Percentiles rank a stretch among this genome's conserved stretches.
These are phyloP conservation scores for Neolamprologus kungweensis DNA, from an alignment of 2,113 vertebrate genomes.

Conservation along the genomic window DNA sequence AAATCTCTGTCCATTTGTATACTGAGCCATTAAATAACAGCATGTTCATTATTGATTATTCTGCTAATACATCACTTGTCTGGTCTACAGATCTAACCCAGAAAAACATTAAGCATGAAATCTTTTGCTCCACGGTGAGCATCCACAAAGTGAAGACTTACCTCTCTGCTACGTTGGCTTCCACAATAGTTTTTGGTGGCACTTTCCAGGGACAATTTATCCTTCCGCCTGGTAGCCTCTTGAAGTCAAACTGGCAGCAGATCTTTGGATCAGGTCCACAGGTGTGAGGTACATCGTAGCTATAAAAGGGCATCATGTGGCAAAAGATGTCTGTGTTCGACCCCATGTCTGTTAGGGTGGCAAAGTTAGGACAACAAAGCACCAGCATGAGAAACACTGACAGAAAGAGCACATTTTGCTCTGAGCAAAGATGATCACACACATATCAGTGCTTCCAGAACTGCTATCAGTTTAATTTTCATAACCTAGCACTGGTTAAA, in stretches of 20 bases:
- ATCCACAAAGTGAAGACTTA: slow-evolving; percentile 43
- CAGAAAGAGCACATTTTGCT: neutral
- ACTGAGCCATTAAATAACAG: neutral
- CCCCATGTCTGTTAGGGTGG: slow-evolving; percentile 69
- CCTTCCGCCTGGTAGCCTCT: slow-evolving; percentile 87
- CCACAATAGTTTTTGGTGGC: slow-evolving; percentile 83
- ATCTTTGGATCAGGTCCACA: slow-evolving; percentile 96
- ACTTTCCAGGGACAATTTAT: slow-evolving; percentile 98
- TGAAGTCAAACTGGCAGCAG: slow-evolving; percentile 99
- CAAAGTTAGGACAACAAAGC: neutral
- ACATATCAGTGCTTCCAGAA: neutral
- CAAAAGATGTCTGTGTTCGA: slow-evolving; percentile 90
- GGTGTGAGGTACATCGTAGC: slow-evolving; percentile 93
- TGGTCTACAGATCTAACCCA: neutral
- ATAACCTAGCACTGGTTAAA: neutral
- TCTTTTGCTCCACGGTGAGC: neutral
- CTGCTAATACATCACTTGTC: neutral
- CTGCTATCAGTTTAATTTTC: neutral
- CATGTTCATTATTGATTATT: neutral
- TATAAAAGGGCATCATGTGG: slow-evolving; percentile 99
- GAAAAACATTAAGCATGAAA: neutral
- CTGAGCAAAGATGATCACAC: neutral
- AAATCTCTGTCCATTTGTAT: neutral
- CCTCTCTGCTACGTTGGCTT: slow-evolving; percentile 88
- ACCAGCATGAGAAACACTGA: neutral